Evolutionary conservation across 2,797 vertebrate genomes (phyloP), one percentile per base, ranked within the genome.

Genomic region (Rhodeus uyekii): DNA sequence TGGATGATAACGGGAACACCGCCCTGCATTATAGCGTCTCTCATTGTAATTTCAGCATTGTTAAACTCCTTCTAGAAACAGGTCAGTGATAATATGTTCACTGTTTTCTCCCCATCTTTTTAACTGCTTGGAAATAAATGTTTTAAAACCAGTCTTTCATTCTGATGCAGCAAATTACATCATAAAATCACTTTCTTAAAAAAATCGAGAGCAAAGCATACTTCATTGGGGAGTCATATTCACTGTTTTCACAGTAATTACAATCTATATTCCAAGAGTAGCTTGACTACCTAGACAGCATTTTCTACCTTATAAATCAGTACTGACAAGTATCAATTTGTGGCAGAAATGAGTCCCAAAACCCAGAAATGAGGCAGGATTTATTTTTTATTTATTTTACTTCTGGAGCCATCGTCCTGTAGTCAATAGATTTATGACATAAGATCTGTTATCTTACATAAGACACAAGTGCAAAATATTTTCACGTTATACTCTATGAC

Each of bases 21-120:
- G 97, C 96, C 14, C 94, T 99, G 71, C 98, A 99, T 90, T 99
- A 99, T 90, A 98, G 97, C 0, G 91, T 97, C 27, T 99, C 98
- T 13, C 96, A 99, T 87, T 96, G 96, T 90, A 98, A 98, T 94
- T 97, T 98, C 89, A 67, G 84, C 2, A 92, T 99, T 0, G 96
- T 95, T 58, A 94, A 93, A 76, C 93, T 96, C 76, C 93, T 99
- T 34, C 91, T 99, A 85, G 95, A 97, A 85, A 98, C 98, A 89
- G 97, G 98, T 97, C 65, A 81, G 61, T 80, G 16, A 67, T 38
- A 63, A 22, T 38, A 76, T 7, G 36, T 22, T 19, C 3, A 73
- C 12, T 74, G 18, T 71, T 9, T 22, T 1, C 8, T 8, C 19
- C 6, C n/a, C n/a, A n/a, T 48, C 1, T 44, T 58, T 29, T 46